phyloP scores from a whole-genome alignment of 1,140 invertebrate species.

The Pygmarrhopalites habei region DNA sequence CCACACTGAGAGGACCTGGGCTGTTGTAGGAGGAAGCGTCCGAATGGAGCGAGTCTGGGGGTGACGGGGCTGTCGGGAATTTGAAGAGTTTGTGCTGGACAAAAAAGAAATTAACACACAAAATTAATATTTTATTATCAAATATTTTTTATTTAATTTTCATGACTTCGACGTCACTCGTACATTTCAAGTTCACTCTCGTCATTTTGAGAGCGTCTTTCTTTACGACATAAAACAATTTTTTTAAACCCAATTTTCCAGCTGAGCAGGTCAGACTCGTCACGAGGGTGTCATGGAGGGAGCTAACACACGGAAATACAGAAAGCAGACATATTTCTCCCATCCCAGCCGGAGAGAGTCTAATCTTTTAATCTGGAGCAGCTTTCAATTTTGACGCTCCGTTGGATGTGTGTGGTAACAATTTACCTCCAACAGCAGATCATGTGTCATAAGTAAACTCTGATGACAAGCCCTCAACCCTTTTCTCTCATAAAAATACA shows the following conservation, averaged over 20 bases:
- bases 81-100: conserved; percentile 33
- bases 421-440: neutral
- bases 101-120: neutral
- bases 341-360: too few relatives aligned
- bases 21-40: conserved; percentile 30
- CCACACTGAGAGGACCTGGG: conserved; percentile 20
- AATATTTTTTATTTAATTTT: neutral
- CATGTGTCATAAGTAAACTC: neutral
- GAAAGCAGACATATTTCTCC: too few relatives aligned
- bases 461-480: too few relatives aligned
- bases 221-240: neutral
- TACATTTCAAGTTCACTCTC: neutral
- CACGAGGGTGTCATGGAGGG: too few relatives aligned
- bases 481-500: too few relatives aligned
- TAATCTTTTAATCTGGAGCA: too few relatives aligned
- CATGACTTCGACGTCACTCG: neutral
- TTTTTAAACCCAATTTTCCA: too few relatives aligned
- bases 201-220: too few relatives aligned
- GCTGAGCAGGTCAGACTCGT: too few relatives aligned
- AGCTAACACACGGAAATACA: too few relatives aligned
- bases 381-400: too few relatives aligned
- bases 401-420: neutral
- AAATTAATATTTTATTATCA: neutral
- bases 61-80: conserved; percentile 33
- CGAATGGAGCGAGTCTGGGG: conserved; percentile 33